Percentiles rank a stretch among this genome's conserved stretches.
Evolutionary conservation across 2,113 vertebrate species (phyloP).

Genomic region (Myiopsitta monachus): DNA sequence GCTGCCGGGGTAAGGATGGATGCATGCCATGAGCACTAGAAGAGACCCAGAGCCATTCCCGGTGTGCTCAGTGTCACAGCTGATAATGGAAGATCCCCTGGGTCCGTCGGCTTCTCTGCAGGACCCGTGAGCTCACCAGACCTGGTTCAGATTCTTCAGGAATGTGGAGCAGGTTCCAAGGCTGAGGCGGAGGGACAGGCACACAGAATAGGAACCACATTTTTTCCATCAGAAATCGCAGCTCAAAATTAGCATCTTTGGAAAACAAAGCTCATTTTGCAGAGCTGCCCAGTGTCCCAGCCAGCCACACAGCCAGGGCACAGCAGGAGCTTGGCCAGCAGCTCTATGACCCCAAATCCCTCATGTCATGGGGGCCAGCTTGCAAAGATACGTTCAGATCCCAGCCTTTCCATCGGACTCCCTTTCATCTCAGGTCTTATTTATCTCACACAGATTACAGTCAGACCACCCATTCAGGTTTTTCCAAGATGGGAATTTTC

Average conservation of each 20-base stretch:
- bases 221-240: constrained; percentile 14
- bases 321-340: not conserved
- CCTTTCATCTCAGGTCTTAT: not conserved
- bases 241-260: not conserved
- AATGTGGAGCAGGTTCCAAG: not conserved
- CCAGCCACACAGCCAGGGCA: fast-evolving
- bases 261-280: not conserved
- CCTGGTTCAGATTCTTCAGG: not conserved
- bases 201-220: not conserved
- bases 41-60: fast-evolving
- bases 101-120: fast-evolving
- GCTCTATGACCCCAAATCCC: not conserved
- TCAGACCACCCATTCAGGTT: not conserved
- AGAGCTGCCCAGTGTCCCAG: not conserved
- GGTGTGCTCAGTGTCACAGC: not conserved
- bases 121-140: not conserved
- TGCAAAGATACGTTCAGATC: not conserved
- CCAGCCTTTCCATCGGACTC: not conserved
- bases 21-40: not conserved
- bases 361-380: fast-evolving
- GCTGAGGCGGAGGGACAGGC: not conserved
- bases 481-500: not conserved
- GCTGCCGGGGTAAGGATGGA: fast-evolving
- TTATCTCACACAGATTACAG: constrained; percentile 7
- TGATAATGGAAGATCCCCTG: not conserved